These are phyloP conservation scores for Calameuta idolon DNA, from an alignment of 2,888 invertebrate genomes.

Conservation along the genomic window DNA sequence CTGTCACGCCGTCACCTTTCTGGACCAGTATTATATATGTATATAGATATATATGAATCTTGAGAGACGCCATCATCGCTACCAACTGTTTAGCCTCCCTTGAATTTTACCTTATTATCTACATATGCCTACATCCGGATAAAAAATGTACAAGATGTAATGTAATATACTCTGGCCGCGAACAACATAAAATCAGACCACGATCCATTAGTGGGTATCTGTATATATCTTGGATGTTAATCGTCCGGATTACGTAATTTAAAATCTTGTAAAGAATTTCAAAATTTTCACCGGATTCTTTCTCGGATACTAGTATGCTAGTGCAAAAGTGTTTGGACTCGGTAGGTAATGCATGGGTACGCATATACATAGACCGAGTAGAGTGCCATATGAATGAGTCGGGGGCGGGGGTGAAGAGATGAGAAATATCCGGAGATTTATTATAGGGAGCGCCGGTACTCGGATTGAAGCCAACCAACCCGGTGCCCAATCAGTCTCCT, in stretches of 20 bases:
- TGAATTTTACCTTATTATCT: too few species aligned
- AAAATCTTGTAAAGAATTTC: neutral
- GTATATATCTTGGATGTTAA: too few species aligned
- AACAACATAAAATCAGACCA: neutral
- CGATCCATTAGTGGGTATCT: neutral
- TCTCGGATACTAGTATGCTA: neutral
- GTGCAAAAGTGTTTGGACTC: neutral
- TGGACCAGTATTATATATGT: constrained; percentile 20
- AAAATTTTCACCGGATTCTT: neutral
- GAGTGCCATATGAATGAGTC: constrained; percentile 23
- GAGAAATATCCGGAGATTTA: constrained; percentile 27
- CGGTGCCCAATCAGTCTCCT: neutral
- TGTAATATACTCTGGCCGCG: too few species aligned
- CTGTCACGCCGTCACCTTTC: constrained; percentile 14
- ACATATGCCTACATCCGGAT: too few species aligned
- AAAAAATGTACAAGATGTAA: too few species aligned
- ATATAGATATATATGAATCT: neutral
- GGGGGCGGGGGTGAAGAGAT: constrained; percentile 19
- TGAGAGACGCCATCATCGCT: neutral
- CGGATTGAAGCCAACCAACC: constrained; percentile 13
- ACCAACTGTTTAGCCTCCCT: neutral
- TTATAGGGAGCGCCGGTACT: constrained; percentile 23
- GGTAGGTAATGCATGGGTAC: neutral
- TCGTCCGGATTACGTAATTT: neutral
- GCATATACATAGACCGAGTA: neutral